A percentile compares a stretch with the other conserved stretches of the same genome.
Conservation (phyloP, 2,888 invertebrate species). For the Caenorhabditis imperialis region DNA sequence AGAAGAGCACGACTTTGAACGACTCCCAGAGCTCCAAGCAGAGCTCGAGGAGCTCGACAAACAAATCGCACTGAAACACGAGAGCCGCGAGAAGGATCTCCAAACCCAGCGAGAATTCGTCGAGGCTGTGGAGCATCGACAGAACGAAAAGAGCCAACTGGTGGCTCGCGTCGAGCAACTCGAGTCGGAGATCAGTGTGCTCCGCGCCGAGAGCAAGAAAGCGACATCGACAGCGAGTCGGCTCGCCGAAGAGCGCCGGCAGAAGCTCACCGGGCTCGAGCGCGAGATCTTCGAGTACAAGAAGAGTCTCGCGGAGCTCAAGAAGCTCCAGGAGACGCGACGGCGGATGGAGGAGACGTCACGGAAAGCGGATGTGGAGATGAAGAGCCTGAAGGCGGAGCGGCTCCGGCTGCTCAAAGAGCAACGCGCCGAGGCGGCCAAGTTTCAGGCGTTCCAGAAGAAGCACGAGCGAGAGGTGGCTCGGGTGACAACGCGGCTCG, state of each 20-base stretch:
- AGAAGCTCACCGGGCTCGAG: conserved; percentile 60
- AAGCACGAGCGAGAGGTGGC: conserved; percentile 60
- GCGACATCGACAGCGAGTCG: conserved; percentile 36
- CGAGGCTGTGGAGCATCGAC: conserved; percentile 35
- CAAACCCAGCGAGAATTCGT: conserved; percentile 35
- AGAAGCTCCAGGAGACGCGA: conserved; percentile 47
- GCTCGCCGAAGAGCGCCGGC: conserved; percentile 62
- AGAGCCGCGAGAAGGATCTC: conserved; percentile 37
- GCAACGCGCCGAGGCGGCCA: conserved; percentile 56
- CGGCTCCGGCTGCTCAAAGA: conserved; percentile 57
- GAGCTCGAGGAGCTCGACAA: conserved; percentile 50
- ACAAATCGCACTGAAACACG: conserved; percentile 47
- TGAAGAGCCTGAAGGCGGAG: conserved; percentile 55
- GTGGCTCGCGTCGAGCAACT: conserved; percentile 33
- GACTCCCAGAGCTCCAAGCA: conserved; percentile 32
- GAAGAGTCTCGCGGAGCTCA: conserved; percentile 51
- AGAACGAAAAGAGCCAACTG: conserved; percentile 40
- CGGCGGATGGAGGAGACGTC: conserved; percentile 36
- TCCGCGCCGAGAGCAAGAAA: conserved; percentile 46
- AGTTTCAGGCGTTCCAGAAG: conserved; percentile 53
- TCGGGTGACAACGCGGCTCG: conserved; percentile 59
- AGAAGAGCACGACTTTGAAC: conserved; percentile 24
- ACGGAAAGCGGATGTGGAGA: conserved; percentile 52
- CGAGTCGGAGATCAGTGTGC: conserved; percentile 44
- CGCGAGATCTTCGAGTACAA: conserved; percentile 51